Conservation (phyloP, 1,140 invertebrate genomes). For the Rhopalosiphum padi region DNA sequence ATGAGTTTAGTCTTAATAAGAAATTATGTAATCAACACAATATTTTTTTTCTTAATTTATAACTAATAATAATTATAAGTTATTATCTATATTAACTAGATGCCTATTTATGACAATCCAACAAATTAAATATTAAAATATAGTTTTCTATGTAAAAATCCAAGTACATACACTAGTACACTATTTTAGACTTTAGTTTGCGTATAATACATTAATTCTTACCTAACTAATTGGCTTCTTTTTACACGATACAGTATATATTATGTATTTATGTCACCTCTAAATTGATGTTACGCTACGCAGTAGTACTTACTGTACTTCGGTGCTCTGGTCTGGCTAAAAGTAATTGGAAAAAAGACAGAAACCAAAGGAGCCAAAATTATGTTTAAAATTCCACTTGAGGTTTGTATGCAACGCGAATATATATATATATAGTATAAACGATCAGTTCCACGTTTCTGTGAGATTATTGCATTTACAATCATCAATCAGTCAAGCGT, state of each 20-base stretch:
- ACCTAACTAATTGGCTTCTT: neutral
- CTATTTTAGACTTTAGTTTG: neutral
- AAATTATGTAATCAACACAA: conserved; percentile 9
- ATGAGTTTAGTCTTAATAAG: neutral
- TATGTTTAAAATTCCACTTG: neutral
- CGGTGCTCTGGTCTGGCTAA: neutral
- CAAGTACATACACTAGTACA: neutral
- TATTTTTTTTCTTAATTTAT: neutral
- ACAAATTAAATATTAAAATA: neutral
- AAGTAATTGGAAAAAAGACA: neutral
- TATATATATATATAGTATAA: too few species aligned
- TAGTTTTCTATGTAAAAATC: neutral
- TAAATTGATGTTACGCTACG: neutral
- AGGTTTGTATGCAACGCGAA: neutral
- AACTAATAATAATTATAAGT: neutral
- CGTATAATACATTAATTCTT: conserved; percentile 5
- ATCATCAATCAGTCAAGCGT: too few species aligned
- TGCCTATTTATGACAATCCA: neutral
- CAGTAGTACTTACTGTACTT: neutral
- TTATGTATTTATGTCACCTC: neutral
- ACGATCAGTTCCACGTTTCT: too few species aligned
- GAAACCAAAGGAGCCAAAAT: neutral
- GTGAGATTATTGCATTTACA: too few species aligned
- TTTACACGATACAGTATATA: neutral
- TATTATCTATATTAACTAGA: neutral